phyloP scores from a whole-genome alignment of 1,140 invertebrate species.

The Lethrus apterus region DNA sequence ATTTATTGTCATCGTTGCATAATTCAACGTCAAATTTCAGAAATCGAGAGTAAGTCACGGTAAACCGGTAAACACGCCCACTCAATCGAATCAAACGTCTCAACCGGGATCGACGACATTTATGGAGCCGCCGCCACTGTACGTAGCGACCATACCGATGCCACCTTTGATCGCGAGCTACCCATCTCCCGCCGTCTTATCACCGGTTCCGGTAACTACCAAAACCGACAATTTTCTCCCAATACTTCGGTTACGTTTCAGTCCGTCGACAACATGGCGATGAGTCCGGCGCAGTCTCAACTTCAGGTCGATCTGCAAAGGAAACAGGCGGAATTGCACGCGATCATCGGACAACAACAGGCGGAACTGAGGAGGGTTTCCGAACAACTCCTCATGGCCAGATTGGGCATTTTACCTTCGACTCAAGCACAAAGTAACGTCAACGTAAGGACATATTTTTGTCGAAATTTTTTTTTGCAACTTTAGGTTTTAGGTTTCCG shows the following conservation, averaged over 20 bases:
- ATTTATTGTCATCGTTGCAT: too few species aligned
- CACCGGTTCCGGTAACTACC: slow-evolving; percentile 35
- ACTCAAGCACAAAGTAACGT: slow-evolving; percentile 47
- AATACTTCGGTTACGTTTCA: background rate
- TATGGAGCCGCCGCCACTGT: slow-evolving; percentile 53
- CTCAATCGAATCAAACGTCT: background rate
- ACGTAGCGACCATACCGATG: slow-evolving; percentile 54
- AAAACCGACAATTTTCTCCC: background rate
- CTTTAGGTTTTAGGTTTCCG: slow-evolving; percentile 31
- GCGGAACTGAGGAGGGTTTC: slow-evolving; percentile 76
- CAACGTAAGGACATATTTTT: slow-evolving; percentile 17
- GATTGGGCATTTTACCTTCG: slow-evolving; percentile 65
- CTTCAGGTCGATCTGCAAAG: slow-evolving; percentile 66
- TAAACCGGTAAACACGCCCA: slow-evolving; percentile 3
- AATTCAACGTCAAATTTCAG: too few species aligned
- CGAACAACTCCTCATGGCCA: slow-evolving; percentile 75
- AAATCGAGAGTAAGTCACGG: slow-evolving; percentile 23
- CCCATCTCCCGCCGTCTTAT: slow-evolving; percentile 35
- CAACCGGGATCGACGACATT: slow-evolving; percentile 24
- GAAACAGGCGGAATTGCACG: slow-evolving; percentile 77
- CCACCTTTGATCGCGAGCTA: slow-evolving; percentile 48
- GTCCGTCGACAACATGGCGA: slow-evolving; percentile 35
- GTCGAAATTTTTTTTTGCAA: slow-evolving; percentile 14
- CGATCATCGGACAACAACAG: slow-evolving; percentile 77
- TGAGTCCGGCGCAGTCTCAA: slow-evolving; percentile 53